Evolutionary conservation across 2,888 invertebrate species (phyloP), one percentile per base, ranked within the genome.

Genomic region (Limenitis camilla): DNA sequence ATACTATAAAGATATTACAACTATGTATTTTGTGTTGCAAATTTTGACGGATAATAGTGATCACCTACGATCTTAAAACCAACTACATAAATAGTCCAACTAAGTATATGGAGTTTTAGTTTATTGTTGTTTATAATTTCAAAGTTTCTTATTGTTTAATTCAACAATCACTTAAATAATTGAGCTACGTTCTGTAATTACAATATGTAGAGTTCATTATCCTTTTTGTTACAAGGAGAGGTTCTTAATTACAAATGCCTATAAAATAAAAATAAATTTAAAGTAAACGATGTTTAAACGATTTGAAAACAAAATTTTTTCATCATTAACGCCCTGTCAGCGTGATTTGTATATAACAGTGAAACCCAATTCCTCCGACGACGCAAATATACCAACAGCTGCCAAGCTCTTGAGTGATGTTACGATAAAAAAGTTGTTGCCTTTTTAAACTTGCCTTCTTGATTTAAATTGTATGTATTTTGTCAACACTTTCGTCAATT

Each of bases 291-390:
- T 19, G 31, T 10, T 38, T 10, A 19, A 11, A 11, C 10, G 8
- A 39, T 39, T 19, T 27, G 11, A 6, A 27, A 19, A 39, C 27
- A n/a, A 41, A 29, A 19, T 48, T 54, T 40, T 30, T 48, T 55
- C 36, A 36, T 43, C 42, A 35, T 49, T 54, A 49, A 54, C 11
- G 19, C 44, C 29, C 38, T 49, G 49, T 54, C 49, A 49, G 36
- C 32, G 41, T 57, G 49, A 41, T 54, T 40, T 49, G 48, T 49
- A 44, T 39, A 53, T 42, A 51, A 45, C 39, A 30, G 11, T 45
- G 54, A 54, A 58, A 60, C 43, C 56, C 56, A 55, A 60, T 52
- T 53, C 56, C 39, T 32, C n/a, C 30, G 50, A 35, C 36, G 55
- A 49, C 31, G 35, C 39, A 35, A 10, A 36, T 11, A 46, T 36